phyloP scores from a whole-genome alignment of 2,113 vertebrate genomes.

The Callospermophilus lateralis region DNA sequence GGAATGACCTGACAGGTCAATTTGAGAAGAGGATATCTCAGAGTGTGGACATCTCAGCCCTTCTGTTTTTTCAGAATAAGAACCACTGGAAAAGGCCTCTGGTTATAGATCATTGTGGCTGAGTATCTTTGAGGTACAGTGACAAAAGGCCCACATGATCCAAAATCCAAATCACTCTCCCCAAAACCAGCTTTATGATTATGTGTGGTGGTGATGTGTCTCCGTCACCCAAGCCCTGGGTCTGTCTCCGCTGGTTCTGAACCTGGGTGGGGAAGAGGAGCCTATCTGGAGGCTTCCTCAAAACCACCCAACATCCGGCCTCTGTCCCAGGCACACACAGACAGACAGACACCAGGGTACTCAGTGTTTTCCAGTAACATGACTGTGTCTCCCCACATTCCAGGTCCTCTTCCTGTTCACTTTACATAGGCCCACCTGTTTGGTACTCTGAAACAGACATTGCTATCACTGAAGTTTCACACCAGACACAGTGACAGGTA shows the following conservation, averaged over 20 bases:
- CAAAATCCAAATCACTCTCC: neutral
- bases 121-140: neutral
- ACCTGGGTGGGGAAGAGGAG: neutral
- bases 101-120: neutral
- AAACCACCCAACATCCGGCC: neutral
- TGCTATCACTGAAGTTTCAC: neutral
- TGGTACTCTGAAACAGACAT: neutral
- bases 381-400: no score
- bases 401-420: accelerated
- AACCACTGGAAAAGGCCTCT: neutral
- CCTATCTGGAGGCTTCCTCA: neutral
- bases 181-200: neutral
- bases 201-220: neutral
- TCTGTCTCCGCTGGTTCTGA: neutral
- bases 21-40: neutral
- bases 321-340: neutral
- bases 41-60: neutral
- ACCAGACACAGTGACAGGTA: neutral
- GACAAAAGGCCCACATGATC: neutral
- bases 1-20: neutral
- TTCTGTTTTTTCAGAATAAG: neutral
- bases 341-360: neutral
- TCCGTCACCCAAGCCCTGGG: neutral
- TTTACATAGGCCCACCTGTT: neutral
- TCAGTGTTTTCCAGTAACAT: neutral